Evolutionary conservation across 1,140 invertebrate genomes (phyloP).

Genomic region (Drosophila rufa): DNA sequence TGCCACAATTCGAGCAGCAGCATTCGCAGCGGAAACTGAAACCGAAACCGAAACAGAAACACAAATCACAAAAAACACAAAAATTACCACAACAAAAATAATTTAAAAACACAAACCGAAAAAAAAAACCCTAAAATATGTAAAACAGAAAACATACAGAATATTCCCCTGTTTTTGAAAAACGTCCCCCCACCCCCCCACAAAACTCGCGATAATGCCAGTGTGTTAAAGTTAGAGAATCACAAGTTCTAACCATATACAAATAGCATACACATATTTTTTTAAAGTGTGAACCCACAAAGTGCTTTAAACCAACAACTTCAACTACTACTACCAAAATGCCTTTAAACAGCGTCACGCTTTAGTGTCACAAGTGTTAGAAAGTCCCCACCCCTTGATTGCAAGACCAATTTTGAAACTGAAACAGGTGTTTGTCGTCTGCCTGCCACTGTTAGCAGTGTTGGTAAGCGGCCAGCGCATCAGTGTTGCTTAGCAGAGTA

Average conservation of each 20-base stretch:
- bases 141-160: slow-evolving; percentile 5
- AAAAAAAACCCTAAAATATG: slow-evolving; percentile 7
- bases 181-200: not conserved
- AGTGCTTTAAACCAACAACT: slow-evolving; percentile 47
- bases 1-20: slow-evolving; percentile 50
- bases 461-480: not conserved
- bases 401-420: slow-evolving; percentile 32
- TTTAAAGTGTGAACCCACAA: slow-evolving; percentile 68
- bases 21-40: slow-evolving; percentile 38
- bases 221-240: slow-evolving; percentile 7
- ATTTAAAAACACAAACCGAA: slow-evolving; percentile 24
- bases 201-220: slow-evolving; percentile 21
- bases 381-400: slow-evolving; percentile 17
- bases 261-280: slow-evolving; percentile 55
- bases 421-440: slow-evolving; percentile 31
- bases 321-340: slow-evolving; percentile 66
- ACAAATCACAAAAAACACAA: slow-evolving; percentile 23
- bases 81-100: not conserved
- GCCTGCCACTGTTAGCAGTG: slow-evolving; percentile 5
- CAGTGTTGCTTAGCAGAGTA: slow-evolving; percentile 3
- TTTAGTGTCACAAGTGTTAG: slow-evolving; percentile 76
- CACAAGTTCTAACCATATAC: slow-evolving; percentile 18
- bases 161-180: not conserved
- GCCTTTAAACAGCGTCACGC: slow-evolving; percentile 77
- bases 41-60: slow-evolving; percentile 34